Percentiles rank a stretch among this genome's conserved stretches.
Evolutionary conservation across 2,888 invertebrate genomes (phyloP).

Genomic region (Chirona hameri): DNA sequence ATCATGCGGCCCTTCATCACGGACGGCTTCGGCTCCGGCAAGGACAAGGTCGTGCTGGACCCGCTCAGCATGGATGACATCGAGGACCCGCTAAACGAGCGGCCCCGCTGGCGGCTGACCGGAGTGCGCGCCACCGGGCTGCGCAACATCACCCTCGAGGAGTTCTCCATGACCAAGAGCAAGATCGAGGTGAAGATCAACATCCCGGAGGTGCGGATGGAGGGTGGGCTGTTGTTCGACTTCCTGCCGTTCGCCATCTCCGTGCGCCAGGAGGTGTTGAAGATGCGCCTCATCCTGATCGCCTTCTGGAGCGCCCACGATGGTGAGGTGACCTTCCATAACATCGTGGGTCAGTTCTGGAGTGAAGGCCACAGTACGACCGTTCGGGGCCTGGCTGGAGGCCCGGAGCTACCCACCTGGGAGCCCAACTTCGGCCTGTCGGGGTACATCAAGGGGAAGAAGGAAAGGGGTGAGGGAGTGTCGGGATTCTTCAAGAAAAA

Average conservation of each 20-base stretch:
- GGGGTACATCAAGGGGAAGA: too few relatives aligned
- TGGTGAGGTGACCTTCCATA: background rate
- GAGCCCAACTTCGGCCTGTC: too few relatives aligned
- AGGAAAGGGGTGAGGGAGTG: too few relatives aligned
- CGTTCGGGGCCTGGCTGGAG: background rate
- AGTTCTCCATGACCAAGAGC: background rate
- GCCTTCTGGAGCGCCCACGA: background rate
- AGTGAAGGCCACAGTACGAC: background rate
- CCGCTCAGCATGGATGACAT: background rate
- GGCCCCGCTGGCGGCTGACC: background rate
- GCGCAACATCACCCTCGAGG: constrained; percentile 1
- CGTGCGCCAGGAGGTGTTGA: background rate
- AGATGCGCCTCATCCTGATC: background rate
- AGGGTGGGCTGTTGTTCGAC: background rate
- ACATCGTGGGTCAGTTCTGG: constrained; percentile 6
- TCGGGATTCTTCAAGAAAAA: too few relatives aligned
- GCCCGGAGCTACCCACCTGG: too few relatives aligned
- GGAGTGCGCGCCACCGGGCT: background rate
- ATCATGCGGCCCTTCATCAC: background rate
- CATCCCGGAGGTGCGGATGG: background rate
- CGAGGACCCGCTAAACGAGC: background rate
- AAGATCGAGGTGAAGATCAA: background rate
- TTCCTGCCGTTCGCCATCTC: background rate
- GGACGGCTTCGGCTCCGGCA: background rate
- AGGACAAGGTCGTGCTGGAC: background rate